phyloP scores from a whole-genome alignment of 1,140 invertebrate genomes.

The Ceratosolen solmsi region DNA sequence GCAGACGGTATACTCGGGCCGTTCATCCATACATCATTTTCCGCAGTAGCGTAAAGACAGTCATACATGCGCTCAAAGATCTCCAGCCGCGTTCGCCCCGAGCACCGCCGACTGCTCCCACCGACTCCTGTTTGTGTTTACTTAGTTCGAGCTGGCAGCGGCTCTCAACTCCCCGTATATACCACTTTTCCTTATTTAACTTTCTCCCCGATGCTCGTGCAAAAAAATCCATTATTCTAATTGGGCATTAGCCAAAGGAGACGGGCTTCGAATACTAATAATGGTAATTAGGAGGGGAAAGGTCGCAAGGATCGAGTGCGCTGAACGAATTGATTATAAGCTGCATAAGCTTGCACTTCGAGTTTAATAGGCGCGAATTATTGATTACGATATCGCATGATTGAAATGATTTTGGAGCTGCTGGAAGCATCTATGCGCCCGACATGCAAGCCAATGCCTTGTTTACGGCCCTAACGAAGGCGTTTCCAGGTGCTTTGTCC shows the following conservation, averaged over 20 bases:
- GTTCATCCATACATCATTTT: conserved; percentile 53
- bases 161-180: conserved; percentile 41
- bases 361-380: conserved; percentile 65
- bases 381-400: conserved; percentile 72
- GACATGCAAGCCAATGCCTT: conserved; percentile 61
- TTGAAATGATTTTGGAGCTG: conserved; percentile 66
- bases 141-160: conserved; percentile 56
- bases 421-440: conserved; percentile 63
- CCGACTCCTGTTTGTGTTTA: conserved; percentile 60
- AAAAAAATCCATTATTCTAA: conserved; percentile 24
- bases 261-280: neutral
- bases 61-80: conserved; percentile 54
- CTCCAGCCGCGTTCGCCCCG: conserved; percentile 47
- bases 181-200: neutral
- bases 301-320: neutral
- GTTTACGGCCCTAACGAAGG: neutral
- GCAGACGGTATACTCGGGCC: conserved; percentile 27
- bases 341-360: conserved; percentile 53
- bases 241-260: neutral
- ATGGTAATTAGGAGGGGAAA: conserved; percentile 11
- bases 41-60: conserved; percentile 54
- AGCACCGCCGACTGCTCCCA: conserved; percentile 50
- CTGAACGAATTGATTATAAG: conserved; percentile 44
- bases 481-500: conserved; percentile 15
- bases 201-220: neutral